Percentiles rank a stretch among this genome's conserved stretches.
These are phyloP conservation scores for Gandaritis pyraliata DNA, from an alignment of 2,888 invertebrate genomes.

Conservation along the genomic window DNA sequence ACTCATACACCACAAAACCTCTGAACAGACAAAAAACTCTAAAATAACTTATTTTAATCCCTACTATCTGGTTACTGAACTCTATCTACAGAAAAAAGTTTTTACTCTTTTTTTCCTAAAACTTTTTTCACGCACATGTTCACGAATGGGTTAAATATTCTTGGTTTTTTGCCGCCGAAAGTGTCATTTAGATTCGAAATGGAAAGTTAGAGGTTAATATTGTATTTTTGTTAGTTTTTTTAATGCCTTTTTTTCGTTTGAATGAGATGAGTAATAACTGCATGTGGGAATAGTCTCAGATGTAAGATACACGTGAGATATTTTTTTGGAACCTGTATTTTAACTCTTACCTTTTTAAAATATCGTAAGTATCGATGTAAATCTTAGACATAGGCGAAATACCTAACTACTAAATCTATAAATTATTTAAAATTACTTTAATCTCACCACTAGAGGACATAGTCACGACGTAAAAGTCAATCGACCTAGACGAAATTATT, in stretches of 20 bases:
- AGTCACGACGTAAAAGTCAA: too few species aligned
- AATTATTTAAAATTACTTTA: too few species aligned
- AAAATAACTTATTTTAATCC: conserved; percentile 78
- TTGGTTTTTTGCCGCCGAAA: conserved; percentile 49
- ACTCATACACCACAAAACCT: conserved; percentile 74
- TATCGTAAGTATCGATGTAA: neutral
- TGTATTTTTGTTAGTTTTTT: conserved; percentile 62
- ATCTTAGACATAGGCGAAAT: too few species aligned
- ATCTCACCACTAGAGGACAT: too few species aligned
- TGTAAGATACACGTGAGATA: conserved; percentile 75
- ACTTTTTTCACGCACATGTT: conserved; percentile 58
- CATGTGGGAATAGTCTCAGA: conserved; percentile 74
- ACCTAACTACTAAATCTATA: too few species aligned
- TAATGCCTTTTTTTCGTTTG: conserved; percentile 52
- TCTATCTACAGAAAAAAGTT: conserved; percentile 55
- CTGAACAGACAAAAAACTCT: conserved; percentile 71
- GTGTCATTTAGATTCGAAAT: conserved; percentile 79
- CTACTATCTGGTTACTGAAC: conserved; percentile 81
- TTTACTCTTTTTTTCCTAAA: conserved; percentile 36
- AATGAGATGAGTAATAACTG: conserved; percentile 71
- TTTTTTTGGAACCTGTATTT: conserved; percentile 49
- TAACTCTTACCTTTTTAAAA: neutral
- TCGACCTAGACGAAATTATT: too few species aligned
- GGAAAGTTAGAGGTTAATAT: conserved; percentile 78
- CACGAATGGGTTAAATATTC: conserved; percentile 76